Evolutionary conservation across 2,797 vertebrate genomes (phyloP).

Genomic region (Paguma larvata): DNA sequence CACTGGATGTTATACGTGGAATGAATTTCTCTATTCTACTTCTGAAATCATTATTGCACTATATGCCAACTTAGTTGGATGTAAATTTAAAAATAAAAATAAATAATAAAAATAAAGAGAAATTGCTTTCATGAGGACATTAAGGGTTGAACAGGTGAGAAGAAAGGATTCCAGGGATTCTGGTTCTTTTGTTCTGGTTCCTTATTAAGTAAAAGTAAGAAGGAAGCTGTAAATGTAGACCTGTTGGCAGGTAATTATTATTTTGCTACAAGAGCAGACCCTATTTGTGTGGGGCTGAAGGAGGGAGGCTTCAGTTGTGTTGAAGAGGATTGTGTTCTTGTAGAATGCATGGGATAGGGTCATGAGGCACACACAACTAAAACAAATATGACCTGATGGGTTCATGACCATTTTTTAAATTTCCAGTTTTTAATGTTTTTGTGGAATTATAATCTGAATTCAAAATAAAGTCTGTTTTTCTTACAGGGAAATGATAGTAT

Average conservation of each 20-base stretch:
- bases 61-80: no score
- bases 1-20: no score
- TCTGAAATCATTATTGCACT: no score
- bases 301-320: neutral
- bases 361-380: neutral
- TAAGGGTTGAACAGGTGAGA: neutral
- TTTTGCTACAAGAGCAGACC: neutral
- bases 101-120: no score
- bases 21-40: no score
- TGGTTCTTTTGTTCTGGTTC: neutral
- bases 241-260: neutral
- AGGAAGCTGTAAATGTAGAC: neutral
- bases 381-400: neutral
- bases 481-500: neutral
- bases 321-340: neutral
- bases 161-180: no score
- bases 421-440: conserved; percentile 23
- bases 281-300: neutral
- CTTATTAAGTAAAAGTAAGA: neutral
- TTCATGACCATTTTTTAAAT: neutral
- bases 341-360: neutral
- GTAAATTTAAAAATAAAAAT: no score
- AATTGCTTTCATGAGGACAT: no score
- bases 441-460: conserved; percentile 15
- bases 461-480: neutral